Evolutionary conservation across 2,113 vertebrate species (phyloP), one percentile per base, ranked within the genome.

Genomic region (Platichthys flesus): DNA sequence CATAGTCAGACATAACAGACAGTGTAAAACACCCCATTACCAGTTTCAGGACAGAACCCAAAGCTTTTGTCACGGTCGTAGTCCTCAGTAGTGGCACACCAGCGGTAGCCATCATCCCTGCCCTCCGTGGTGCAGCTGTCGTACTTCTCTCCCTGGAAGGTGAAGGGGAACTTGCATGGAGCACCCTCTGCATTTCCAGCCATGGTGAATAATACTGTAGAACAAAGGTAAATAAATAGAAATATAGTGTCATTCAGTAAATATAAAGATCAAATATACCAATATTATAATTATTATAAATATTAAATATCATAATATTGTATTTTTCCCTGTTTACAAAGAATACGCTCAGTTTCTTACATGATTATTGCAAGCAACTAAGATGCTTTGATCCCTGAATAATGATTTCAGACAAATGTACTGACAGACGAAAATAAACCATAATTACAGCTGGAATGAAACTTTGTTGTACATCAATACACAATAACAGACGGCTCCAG

Each of bases 121-220:
- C 98, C 98, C 78, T 94, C 83, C 0, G 98, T 99, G 64, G 98
- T 99, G 80, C 98, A 99, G 76, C 94, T 82, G 16, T 97, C 90
- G 5, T 96, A 99, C 69, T 92, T 95, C 0, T 94, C 94, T 23
- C 95, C 95, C 88, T 96, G 96, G 79, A 99, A 99, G 52, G 90
- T 96, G 91, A 99, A 99, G 28, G 98, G 98, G 71, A 99, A 98
- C 88, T 98, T 97, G 88, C 98, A 99, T 0, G 98, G 93, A 57
- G 96, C 93, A 1, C 98, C 98, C 0, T 98, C 95, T 2, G 91
- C 94, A 0, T 99, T 99, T 81, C 98, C 98, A 2, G 94, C 96
- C 91, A 99, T 91, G 15, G 97, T 99, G 72, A 99, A 98, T 16
- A 99, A 93, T 31, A 95, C 97, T 98, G 90, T 2, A 80, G 89